Evolutionary conservation across 2,113 vertebrate species (phyloP).

Genomic region (Hydropotes inermis): DNA sequence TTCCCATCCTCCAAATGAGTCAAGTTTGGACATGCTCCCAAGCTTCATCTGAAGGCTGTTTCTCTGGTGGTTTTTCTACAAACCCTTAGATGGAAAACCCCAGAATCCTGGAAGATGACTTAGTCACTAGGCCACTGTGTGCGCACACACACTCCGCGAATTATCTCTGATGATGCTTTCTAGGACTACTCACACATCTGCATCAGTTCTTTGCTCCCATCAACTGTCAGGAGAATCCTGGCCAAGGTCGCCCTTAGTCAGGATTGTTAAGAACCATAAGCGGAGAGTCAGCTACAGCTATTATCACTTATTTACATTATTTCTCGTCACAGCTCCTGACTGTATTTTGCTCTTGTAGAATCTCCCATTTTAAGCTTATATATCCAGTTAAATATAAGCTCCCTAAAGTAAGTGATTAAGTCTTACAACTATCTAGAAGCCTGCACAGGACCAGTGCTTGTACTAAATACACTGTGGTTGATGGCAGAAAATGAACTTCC

Average conservation of each 20-base stretch:
- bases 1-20: not conserved
- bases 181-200: not conserved
- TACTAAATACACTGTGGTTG: not conserved
- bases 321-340: not conserved
- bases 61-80: not conserved
- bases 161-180: not conserved
- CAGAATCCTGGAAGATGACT: not conserved
- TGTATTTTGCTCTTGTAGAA: not conserved
- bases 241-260: accelerated
- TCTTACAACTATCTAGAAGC: not conserved
- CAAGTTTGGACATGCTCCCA: not conserved
- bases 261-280: not conserved
- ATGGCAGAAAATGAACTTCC: not conserved
- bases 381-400: not conserved
- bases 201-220: not conserved
- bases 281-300: not conserved
- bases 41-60: not conserved
- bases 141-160: not conserved
- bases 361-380: not conserved
- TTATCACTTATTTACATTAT: not conserved
- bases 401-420: not conserved
- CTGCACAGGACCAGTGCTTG: not conserved
- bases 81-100: not conserved
- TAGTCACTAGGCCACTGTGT: accelerated
- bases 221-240: not conserved